These are phyloP conservation scores for Leptura quadrifasciata DNA, from an alignment of 2,888 invertebrate genomes.

Conservation along the genomic window DNA sequence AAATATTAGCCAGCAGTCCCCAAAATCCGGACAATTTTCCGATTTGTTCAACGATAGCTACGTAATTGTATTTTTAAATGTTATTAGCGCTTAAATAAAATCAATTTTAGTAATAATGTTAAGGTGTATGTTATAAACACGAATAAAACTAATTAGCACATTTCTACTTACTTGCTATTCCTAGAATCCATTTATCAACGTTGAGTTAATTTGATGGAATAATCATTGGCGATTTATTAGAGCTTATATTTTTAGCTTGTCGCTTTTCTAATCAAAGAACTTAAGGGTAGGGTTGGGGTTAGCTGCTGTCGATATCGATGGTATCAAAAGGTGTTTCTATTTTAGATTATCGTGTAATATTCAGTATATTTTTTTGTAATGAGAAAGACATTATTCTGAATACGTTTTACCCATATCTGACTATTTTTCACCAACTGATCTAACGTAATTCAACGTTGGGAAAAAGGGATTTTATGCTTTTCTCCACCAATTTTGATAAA, in stretches of 20 bases:
- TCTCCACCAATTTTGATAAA: too few species aligned
- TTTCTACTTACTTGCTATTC: background rate
- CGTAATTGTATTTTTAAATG: background rate
- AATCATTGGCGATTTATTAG: background rate
- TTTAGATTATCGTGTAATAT: background rate
- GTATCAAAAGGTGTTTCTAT: background rate
- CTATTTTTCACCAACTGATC: too few species aligned
- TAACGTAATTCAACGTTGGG: too few species aligned
- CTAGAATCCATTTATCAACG: background rate
- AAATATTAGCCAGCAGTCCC: too few species aligned
- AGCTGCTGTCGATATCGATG: background rate
- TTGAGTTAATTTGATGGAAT: background rate
- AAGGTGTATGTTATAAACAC: conserved; percentile 1
- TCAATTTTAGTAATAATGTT: background rate
- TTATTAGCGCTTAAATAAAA: background rate
- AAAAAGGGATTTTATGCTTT: too few species aligned
- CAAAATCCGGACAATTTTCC: too few species aligned
- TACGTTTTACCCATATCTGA: too few species aligned
- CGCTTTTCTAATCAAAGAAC: background rate
- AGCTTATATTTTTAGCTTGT: background rate
- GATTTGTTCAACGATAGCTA: too few species aligned
- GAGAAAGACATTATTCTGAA: too few species aligned
- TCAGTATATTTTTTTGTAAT: too few species aligned
- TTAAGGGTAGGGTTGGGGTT: background rate
- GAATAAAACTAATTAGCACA: background rate